phyloP scores from a whole-genome alignment of 2,797 vertebrate genomes.

The Neosilurus mollespiculum region DNA sequence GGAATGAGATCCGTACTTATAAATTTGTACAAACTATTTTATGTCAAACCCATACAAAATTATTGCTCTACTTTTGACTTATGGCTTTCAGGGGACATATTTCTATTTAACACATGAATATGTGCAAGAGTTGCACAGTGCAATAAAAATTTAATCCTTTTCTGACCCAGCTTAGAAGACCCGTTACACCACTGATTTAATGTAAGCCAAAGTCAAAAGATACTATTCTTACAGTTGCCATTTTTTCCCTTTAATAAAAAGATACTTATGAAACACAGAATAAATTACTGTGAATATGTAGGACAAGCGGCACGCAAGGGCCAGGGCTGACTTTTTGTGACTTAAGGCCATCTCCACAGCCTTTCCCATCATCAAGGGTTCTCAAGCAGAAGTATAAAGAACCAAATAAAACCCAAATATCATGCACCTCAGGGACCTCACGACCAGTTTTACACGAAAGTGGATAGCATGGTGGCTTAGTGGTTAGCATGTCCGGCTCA shows the following conservation, averaged over 20 bases:
- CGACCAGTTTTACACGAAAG: too few species aligned
- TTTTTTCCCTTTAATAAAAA: background rate
- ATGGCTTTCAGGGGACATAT: slow-evolving; percentile 3
- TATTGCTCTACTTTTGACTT: background rate
- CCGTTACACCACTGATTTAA: background rate
- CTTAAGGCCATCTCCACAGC: background rate
- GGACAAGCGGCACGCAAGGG: background rate
- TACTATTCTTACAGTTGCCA: background rate
- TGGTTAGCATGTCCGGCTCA: too few species aligned
- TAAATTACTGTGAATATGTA: background rate
- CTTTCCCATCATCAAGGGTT: background rate
- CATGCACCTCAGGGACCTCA: background rate
- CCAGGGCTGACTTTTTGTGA: background rate
- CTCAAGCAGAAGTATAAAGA: background rate
- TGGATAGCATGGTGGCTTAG: too few species aligned
- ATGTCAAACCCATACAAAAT: background rate
- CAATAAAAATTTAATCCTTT: slow-evolving; percentile 6
- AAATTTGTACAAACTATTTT: slow-evolving; percentile 2
- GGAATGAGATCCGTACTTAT: background rate
- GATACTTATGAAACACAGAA: background rate
- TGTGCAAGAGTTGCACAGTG: background rate
- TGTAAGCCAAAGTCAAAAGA: background rate
- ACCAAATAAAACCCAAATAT: background rate
- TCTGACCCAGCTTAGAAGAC: background rate
- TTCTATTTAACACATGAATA: slow-evolving; percentile 8